Base-by-base conservation (phyloP, 1,140 invertebrate species). In the Spodoptera litura region DNA sequence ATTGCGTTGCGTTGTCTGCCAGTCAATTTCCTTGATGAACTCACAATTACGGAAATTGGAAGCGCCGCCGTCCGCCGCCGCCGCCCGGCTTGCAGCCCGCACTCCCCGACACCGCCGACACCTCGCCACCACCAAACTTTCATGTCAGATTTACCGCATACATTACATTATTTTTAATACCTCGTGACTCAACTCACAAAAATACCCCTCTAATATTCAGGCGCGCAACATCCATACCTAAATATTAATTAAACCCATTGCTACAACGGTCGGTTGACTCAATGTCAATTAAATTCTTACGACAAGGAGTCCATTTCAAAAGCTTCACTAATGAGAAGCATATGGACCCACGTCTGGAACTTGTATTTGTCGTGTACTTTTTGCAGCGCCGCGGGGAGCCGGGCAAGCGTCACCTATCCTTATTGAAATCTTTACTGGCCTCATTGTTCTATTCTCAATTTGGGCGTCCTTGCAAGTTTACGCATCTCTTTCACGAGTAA, bases 401-500 rank as follows among this genome's bases (percentile, higher is more conserved):
- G 78, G 38, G 6, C 79, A n/a, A 20, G 15, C 38, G n/a, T 5
- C 49, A 75, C 58, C 66, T 75, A 87, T 86, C 84, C 81, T 82
- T 84, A 87, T 87, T 89, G 86, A 87, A 89, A 90, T 90, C 85
- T 89, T 91, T 84, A 87, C 85, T 82, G 82, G 82, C 80, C 80
- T 84, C 82, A 85, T 89, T 87, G 87, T 91, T 89, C 85, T 85
- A 89, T 89, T 91, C 87, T 87, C 89, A 90, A 91, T 93, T 92
- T 90, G 84, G 87, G 84, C 86, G 88, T 90, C 89, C 89, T 94
- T 92, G 90, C 90, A 94, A 93, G 89, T 94, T 90, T 91, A 93
- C 91, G 92, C 91, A 93, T 93, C 89, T 92, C 90, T 92, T 91
- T 93, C 93, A 87, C 84, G 87, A 92, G 89, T 88, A 93, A 94